A percentile compares a stretch with the other conserved stretches of the same genome.
Evolutionary conservation across 2,113 vertebrate species (phyloP).

Genomic region (Upupa epops): DNA sequence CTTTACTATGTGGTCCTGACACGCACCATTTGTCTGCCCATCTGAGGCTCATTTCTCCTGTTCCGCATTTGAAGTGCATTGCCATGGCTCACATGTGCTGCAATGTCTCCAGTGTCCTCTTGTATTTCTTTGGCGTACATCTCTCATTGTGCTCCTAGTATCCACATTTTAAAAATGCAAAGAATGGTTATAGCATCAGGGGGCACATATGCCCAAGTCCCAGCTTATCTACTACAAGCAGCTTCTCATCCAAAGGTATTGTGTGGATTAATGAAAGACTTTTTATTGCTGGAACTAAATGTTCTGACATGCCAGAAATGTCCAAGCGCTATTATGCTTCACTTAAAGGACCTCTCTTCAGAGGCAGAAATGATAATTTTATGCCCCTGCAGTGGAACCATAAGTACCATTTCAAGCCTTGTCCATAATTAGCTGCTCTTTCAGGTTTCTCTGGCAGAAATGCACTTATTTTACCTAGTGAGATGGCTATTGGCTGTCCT

Average conservation of each 20-base stretch:
- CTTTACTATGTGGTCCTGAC: background rate
- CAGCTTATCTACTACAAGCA: conserved; percentile 20
- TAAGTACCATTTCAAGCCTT: conserved; percentile 45
- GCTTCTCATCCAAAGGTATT: conserved; percentile 59
- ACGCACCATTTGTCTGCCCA: background rate
- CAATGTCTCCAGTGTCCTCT: background rate
- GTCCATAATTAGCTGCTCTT: conserved; percentile 68
- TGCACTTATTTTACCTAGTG: conserved; percentile 58
- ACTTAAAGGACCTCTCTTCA: conserved; percentile 71
- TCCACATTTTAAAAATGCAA: background rate
- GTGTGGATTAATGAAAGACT: conserved; percentile 57
- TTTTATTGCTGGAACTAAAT: conserved; percentile 66
- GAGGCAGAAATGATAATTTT: conserved; percentile 73
- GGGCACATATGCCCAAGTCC: conserved; percentile 1
- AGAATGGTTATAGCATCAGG: background rate
- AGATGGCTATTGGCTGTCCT: conserved; percentile 41
- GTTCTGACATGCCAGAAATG: conserved; percentile 74
- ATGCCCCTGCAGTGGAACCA: conserved; percentile 65
- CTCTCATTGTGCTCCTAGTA: background rate
- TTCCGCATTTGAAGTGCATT: background rate
- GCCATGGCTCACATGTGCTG: background rate
- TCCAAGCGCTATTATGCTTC: conserved; percentile 55
- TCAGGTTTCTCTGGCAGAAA: conserved; percentile 61
- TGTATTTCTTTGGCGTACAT: background rate
- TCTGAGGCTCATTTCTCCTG: background rate